Evolutionary conservation across 2,888 invertebrate genomes (phyloP), one percentile per base, ranked within the genome.

Genomic region (Patella caerulea): DNA sequence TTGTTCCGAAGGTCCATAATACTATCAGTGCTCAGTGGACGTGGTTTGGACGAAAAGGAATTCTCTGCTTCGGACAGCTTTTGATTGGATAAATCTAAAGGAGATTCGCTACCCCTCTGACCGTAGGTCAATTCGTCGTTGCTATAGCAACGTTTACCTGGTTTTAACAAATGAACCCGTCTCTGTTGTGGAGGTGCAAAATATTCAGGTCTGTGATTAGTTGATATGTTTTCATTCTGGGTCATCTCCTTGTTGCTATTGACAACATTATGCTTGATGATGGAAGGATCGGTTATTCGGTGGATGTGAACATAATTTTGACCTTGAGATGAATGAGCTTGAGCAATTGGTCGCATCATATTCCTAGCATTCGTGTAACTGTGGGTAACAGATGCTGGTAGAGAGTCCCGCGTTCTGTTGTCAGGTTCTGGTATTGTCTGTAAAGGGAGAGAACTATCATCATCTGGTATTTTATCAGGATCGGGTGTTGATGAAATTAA

Each of bases 401-500:
- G 19, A 65, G 65, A 65, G 19, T 19, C 24, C 2, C 65, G 11
- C n/a, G 1, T 65, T 14, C 65, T 65, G 0, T n/a, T 65, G 7
- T 73, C 70, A 45, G 70, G 74, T 52, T 77, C 76, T 14, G 74
- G 69, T 54, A 76, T 77, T 54, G 79, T 70, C 34, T 77, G 69
- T 5, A 79, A 24, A 69, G 76, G 79, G 19, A 72, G 77, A 34
- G 73, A 34, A 59, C 76, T 78, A 11, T 69, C 52, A 12, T 84
- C 82, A 71, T 79, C 79, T 7, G 79, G 11, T 55, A 83, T 77
- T 73, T 84, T 85, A 19, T 88, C 88, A 29, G 89, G 88, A 71
- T 89, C 89, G n/a, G 89, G 89, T 12, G 89, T 89, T 2, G 89
- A 89, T 0, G 88, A 87, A 0, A 86, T 80, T 12, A 89, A 83